Evolutionary conservation across 2,113 vertebrate species (phyloP).

Genomic region (Myocastor coypus): DNA sequence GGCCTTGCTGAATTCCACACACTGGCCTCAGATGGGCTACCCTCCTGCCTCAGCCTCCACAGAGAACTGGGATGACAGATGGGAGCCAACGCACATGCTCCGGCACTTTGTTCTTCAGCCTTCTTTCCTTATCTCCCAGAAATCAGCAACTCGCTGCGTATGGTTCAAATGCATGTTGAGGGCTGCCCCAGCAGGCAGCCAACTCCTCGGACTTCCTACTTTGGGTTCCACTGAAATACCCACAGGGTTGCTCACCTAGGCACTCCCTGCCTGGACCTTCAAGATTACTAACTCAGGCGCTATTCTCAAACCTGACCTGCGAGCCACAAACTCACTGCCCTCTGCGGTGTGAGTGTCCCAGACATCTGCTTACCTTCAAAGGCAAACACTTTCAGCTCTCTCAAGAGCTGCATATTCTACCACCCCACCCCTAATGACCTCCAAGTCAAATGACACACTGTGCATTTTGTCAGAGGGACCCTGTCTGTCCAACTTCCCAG

Average conservation of each 20-base stretch:
- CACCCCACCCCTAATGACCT: too few species aligned
- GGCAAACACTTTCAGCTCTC: background rate
- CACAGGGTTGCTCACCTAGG: background rate
- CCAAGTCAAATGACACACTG: too few species aligned
- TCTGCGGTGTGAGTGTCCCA: background rate
- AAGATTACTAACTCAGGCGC: background rate
- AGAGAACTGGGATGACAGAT: background rate
- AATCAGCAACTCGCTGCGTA: conserved; percentile 22
- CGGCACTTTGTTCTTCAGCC: conserved; percentile 24
- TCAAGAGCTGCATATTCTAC: background rate
- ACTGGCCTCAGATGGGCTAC: background rate
- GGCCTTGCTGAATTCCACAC: background rate
- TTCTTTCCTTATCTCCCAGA: conserved; percentile 60
- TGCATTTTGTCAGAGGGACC: background rate
- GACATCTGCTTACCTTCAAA: background rate
- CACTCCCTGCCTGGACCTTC: background rate
- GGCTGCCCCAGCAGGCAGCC: background rate
- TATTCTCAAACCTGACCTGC: background rate
- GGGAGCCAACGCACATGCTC: background rate
- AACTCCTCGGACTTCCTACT: conserved; percentile 57
- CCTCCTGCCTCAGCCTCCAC: background rate
- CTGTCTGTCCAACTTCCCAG: background rate
- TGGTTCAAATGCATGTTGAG: background rate
- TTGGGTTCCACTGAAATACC: conserved; percentile 62
- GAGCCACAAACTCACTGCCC: background rate